phyloP scores from a whole-genome alignment of 2,113 vertebrate species.

The Siniperca chuatsi region DNA sequence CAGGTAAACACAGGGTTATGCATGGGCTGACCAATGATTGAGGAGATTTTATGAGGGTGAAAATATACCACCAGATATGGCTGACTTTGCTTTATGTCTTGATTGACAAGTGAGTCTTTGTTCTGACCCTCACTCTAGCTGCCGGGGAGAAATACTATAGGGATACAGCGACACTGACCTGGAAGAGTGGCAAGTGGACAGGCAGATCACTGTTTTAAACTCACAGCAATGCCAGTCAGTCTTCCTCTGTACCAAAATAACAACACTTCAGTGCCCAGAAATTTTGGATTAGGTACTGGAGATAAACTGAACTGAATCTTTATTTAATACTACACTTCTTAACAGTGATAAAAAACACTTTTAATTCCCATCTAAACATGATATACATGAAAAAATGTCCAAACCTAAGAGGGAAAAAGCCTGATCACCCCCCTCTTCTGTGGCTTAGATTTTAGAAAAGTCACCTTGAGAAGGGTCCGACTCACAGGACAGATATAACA shows the following conservation, averaged over 20 bases:
- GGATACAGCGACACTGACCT: neutral
- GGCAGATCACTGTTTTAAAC: conserved; percentile 12
- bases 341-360: neutral
- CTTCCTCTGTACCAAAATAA: neutral
- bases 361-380: neutral
- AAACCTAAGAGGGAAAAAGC: neutral
- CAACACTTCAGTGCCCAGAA: neutral
- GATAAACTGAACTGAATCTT: neutral
- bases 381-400: neutral
- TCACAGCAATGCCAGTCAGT: neutral
- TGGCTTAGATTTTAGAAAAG: conserved; percentile 10
- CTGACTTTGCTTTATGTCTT: neutral
- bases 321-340: neutral
- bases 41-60: neutral
- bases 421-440: neutral
- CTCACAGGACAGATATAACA: neutral
- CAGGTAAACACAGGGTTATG: neutral
- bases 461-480: conserved; percentile 24
- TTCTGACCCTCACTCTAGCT: conserved; percentile 2
- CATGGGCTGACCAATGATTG: conserved; percentile 6
- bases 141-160: neutral
- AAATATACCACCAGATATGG: neutral
- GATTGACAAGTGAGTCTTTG: conserved; percentile 12
- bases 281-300: neutral
- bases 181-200: neutral